A percentile compares a stretch with the other conserved stretches of the same genome.
phyloP scores from a whole-genome alignment of 2,888 invertebrate genomes.

The Notodonta ziczac region DNA sequence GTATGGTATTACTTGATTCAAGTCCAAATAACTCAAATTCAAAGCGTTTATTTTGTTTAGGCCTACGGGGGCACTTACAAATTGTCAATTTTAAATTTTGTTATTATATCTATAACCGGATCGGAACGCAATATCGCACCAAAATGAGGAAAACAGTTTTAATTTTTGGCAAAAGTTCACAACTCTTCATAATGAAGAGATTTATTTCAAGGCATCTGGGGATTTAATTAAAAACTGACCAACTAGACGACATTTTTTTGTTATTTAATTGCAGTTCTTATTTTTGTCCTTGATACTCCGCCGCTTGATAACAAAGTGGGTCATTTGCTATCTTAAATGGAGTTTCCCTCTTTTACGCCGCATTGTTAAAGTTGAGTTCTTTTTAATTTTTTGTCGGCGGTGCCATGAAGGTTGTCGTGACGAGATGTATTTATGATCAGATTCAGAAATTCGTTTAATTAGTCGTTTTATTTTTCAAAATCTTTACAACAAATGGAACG shows the following conservation, averaged over 20 bases:
- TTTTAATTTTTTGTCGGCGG: background rate
- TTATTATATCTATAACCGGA: no score
- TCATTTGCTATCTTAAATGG: conserved; percentile 19
- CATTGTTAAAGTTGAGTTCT: background rate
- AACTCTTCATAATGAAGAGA: background rate
- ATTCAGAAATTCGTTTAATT: background rate
- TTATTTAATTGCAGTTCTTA: conserved; percentile 3
- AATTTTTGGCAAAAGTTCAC: no score
- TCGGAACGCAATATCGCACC: no score
- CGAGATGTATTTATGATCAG: background rate
- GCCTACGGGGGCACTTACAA: no score
- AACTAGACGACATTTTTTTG: background rate
- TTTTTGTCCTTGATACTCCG: background rate
- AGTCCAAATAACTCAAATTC: no score
- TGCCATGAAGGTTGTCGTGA: background rate
- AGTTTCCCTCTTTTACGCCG: conserved; percentile 12
- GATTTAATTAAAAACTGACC: conserved; percentile 3
- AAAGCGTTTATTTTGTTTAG: no score
- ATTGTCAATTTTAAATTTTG: no score
- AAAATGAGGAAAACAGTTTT: no score
- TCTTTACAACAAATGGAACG: no score
- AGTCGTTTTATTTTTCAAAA: background rate
- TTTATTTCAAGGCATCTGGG: background rate
- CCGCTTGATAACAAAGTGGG: conserved; percentile 25
- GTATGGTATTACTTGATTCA: no score